Evolutionary conservation across 2,888 invertebrate species (phyloP).

Genomic region (Thecophora atra): DNA sequence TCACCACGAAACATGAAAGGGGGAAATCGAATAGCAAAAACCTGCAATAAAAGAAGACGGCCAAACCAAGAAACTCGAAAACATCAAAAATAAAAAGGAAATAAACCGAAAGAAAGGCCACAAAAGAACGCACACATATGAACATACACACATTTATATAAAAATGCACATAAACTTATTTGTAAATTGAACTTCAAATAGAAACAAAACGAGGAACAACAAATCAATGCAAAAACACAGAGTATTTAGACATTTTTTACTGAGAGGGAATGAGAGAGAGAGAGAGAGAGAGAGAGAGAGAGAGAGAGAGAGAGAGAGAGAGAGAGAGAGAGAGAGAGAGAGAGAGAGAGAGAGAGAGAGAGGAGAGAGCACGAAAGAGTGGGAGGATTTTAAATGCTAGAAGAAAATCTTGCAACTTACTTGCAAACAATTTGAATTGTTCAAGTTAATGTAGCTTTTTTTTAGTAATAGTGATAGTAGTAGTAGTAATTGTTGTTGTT

Average conservation of each 20-base stretch:
- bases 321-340: conserved; percentile 7
- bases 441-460: conserved; percentile 12
- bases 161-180: too few relatives aligned
- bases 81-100: not conserved
- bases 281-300: conserved; percentile 6
- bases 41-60: not conserved
- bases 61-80: not conserved
- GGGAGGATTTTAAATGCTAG: not conserved
- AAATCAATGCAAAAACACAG: not conserved
- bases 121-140: too few relatives aligned
- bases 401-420: conserved; percentile 25
- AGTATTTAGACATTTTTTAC: not conserved
- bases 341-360: conserved; percentile 15
- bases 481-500: too few relatives aligned
- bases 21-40: not conserved
- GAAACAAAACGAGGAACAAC: not conserved
- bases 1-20: conserved; percentile 4
- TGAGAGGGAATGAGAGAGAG: not conserved
- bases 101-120: not conserved
- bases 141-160: too few relatives aligned
- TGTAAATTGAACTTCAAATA: too few relatives aligned
- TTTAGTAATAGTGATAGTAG: too few relatives aligned
- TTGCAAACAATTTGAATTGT: conserved; percentile 28
- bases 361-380: not conserved
- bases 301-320: conserved; percentile 14